Percentiles rank a stretch among this genome's conserved stretches.
Conservation (phyloP, 2,113 vertebrate species). For the Clupea harengus region DNA sequence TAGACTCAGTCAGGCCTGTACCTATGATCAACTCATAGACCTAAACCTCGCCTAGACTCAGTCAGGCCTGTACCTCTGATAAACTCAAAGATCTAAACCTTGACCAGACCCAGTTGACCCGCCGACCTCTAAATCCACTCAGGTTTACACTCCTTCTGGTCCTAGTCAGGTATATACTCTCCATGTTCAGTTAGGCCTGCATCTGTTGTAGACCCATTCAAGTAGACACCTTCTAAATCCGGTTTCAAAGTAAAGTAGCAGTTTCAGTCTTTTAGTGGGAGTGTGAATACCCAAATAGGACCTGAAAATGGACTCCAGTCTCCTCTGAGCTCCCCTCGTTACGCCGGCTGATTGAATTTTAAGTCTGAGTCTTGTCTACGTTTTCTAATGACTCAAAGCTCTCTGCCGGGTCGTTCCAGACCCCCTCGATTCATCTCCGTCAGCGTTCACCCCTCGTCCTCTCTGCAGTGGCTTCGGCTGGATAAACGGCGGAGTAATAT, state of each 20-base stretch:
- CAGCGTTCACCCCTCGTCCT: neutral
- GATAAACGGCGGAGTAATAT: slow-evolving; percentile 41
- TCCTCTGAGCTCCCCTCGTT: slow-evolving; percentile 25
- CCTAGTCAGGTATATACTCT: neutral
- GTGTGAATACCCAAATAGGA: no score
- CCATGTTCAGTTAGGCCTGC: neutral
- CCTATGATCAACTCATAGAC: no score
- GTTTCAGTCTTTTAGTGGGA: no score
- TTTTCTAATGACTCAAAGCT: slow-evolving; percentile 37
- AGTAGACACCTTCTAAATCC: no score
- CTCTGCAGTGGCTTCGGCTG: slow-evolving; percentile 36
- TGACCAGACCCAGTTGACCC: neutral
- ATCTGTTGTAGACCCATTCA: no score
- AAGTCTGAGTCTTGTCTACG: slow-evolving; percentile 41
- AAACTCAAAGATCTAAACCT: neutral
- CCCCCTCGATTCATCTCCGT: neutral
- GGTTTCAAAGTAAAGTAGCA: no score
- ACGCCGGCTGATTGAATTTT: slow-evolving; percentile 22
- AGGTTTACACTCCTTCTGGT: neutral
- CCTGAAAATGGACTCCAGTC: no score
- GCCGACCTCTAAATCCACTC: neutral
- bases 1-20: neutral
- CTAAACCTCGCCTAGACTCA: no score
- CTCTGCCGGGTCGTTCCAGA: slow-evolving; percentile 28
- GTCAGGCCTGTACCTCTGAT: neutral